A percentile compares a stretch with the other conserved stretches of the same genome.
Evolutionary conservation across 2,113 vertebrate species (phyloP).

Genomic region (Ctenodactylus gundi): DNA sequence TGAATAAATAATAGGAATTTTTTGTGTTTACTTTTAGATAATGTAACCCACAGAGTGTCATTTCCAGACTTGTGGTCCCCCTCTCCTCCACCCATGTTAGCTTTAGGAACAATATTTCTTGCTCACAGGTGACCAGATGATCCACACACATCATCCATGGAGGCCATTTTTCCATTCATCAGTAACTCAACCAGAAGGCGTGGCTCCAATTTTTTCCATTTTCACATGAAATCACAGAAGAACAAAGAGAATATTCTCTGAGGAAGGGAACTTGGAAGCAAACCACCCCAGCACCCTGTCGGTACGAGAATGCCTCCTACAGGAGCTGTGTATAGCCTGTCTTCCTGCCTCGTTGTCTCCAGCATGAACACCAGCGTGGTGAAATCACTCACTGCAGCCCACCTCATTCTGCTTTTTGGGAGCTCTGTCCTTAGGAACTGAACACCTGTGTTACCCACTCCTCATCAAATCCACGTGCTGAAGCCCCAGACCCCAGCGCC

Average conservation of each 20-base stretch:
- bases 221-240: not conserved
- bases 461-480: not conserved
- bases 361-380: accelerated
- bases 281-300: not conserved
- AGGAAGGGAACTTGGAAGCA: not conserved
- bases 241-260: not conserved
- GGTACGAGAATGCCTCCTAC: not conserved
- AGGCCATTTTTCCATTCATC: no score
- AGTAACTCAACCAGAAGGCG: not conserved
- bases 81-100: not conserved
- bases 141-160: accelerated
- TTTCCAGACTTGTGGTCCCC: not conserved
- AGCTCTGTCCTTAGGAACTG: not conserved
- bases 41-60: not conserved
- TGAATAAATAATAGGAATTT: no score
- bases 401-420: not conserved
- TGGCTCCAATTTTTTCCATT: not conserved
- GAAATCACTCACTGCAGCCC: not conserved
- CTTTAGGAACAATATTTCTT: not conserved
- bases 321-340: accelerated
- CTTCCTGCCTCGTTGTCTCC: not conserved
- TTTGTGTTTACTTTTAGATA: no score
- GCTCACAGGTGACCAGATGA: not conserved
- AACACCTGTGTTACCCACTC: not conserved
- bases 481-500: not conserved